Percentiles rank a stretch among this genome's conserved stretches.
These are phyloP conservation scores for Agonopterix heracliana DNA, from an alignment of 2,888 invertebrate genomes.

Conservation along the genomic window DNA sequence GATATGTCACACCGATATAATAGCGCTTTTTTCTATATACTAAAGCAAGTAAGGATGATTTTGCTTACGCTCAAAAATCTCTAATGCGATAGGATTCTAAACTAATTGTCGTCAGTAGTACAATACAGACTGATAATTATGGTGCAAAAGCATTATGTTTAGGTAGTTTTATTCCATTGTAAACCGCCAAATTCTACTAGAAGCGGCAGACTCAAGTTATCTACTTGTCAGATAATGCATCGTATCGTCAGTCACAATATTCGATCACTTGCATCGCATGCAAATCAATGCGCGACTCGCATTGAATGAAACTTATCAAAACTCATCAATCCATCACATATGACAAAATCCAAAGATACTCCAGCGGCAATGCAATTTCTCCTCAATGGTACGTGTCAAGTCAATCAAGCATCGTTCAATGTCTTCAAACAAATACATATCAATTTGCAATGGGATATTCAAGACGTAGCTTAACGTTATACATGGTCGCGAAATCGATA, in stretches of 20 bases:
- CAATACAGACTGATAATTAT: constrained; percentile 17
- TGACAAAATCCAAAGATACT: constrained; percentile 13
- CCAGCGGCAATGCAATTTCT: constrained; percentile 1
- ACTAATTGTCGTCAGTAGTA: constrained; percentile 18
- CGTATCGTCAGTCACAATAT: constrained; percentile 19
- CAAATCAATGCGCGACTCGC: constrained; percentile 46
- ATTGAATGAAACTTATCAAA: constrained; percentile 25
- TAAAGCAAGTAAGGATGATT: too few relatives aligned
- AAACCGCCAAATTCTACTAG: constrained; percentile 62
- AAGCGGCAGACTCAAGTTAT: constrained; percentile 47
- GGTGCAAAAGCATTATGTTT: constrained; percentile 59
- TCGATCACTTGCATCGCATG: constrained; percentile 50
- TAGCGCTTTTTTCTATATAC: too few relatives aligned
- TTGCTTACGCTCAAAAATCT: too few relatives aligned
- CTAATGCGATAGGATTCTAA: background rate
- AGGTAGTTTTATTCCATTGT: constrained; percentile 23
- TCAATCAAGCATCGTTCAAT: background rate
- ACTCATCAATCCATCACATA: constrained; percentile 12
- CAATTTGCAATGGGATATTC: too few relatives aligned
- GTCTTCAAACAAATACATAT: too few relatives aligned
- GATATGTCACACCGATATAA: too few relatives aligned
- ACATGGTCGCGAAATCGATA: too few relatives aligned
- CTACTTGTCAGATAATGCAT: constrained; percentile 42
- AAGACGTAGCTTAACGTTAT: too few relatives aligned
- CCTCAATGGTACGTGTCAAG: background rate